Evolutionary conservation across 2,888 invertebrate species (phyloP).

Genomic region (Agriopis leucophaearia): DNA sequence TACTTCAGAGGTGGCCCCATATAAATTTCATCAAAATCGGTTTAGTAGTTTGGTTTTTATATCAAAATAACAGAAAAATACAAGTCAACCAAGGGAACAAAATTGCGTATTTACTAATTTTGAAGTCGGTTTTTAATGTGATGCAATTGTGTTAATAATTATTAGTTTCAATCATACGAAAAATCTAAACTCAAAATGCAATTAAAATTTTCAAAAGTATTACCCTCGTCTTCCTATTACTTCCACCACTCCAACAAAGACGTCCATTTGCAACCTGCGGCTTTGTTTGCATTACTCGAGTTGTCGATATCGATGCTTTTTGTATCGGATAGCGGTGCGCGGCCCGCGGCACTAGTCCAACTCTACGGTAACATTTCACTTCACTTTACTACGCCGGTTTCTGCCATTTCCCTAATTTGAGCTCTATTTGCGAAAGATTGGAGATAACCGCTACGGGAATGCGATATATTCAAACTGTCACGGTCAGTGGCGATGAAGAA

Average conservation of each 20-base stretch:
- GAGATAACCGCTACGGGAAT: constrained; percentile 27
- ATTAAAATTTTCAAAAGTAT: background rate
- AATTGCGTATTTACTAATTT: no score
- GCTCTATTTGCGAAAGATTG: constrained; percentile 39
- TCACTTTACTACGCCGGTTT: constrained; percentile 41
- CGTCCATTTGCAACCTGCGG: constrained; percentile 66
- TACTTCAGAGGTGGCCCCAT: no score
- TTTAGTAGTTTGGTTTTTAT: no score
- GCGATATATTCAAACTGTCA: constrained; percentile 19
- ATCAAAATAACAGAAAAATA: no score
- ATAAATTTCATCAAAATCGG: no score
- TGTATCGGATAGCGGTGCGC: constrained; percentile 64
- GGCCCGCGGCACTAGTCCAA: constrained; percentile 54
- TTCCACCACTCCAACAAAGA: constrained; percentile 22
- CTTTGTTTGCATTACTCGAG: constrained; percentile 71
- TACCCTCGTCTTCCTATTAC: background rate
- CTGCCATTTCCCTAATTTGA: constrained; percentile 46
- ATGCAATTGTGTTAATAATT: no score
- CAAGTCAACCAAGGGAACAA: no score
- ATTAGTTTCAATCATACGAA: no score
- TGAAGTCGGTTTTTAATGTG: no score
- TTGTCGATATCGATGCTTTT: constrained; percentile 66
- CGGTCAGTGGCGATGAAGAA: constrained; percentile 8
- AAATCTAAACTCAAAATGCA: background rate
- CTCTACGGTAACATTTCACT: constrained; percentile 57